These are phyloP conservation scores for Acrobasis consociella DNA, from an alignment of 2,888 invertebrate genomes.

Conservation along the genomic window DNA sequence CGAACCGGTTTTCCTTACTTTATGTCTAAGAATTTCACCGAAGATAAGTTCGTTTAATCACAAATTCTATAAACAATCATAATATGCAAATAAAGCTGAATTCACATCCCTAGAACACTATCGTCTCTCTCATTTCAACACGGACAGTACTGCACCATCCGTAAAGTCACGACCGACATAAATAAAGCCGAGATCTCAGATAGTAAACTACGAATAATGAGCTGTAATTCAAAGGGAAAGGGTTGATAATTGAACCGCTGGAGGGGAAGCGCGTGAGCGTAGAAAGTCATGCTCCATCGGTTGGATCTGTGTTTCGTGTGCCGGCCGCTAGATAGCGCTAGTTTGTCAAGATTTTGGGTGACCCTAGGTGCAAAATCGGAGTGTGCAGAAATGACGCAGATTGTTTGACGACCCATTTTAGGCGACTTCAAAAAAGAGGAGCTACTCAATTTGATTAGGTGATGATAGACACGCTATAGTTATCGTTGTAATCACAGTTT, in stretches of 20 bases:
- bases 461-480: too few species aligned
- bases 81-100: too few species aligned
- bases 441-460: too few species aligned
- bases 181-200: slow-evolving; percentile 65
- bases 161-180: slow-evolving; percentile 75
- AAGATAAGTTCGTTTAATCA: too few species aligned
- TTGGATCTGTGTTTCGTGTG: slow-evolving; percentile 40
- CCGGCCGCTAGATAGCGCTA: slow-evolving; percentile 48
- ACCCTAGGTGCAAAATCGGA: not conserved
- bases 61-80: too few species aligned
- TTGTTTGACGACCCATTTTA: not conserved
- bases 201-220: slow-evolving; percentile 36
- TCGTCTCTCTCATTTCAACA: slow-evolving; percentile 68
- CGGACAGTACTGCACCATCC: slow-evolving; percentile 39
- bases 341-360: slow-evolving; percentile 42
- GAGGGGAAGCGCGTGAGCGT: slow-evolving; percentile 60
- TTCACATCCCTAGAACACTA: slow-evolving; percentile 27
- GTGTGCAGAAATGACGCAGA: not conserved
- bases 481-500: too few species aligned
- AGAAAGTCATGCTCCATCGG: slow-evolving; percentile 49
- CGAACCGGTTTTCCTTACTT: too few species aligned
- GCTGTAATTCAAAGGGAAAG: slow-evolving; percentile 38
- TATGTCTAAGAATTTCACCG: too few species aligned
- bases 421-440: too few species aligned
- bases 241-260: slow-evolving; percentile 38